Evolutionary conservation across 2,888 invertebrate genomes (phyloP).

Genomic region (Merodon equestris): DNA sequence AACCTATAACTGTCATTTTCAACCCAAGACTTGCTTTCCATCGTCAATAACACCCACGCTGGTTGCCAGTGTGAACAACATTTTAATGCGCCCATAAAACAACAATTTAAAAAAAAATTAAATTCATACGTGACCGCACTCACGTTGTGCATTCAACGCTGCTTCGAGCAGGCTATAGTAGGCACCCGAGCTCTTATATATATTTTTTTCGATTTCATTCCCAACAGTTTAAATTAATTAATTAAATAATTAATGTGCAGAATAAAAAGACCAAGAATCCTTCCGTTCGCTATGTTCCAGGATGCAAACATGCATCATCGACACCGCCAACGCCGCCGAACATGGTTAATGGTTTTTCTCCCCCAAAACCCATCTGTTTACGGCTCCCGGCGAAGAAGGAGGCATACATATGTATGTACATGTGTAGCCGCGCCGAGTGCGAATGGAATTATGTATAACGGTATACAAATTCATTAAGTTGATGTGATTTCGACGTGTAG

Average conservation of each 20-base stretch:
- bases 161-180: background rate
- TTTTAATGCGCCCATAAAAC: constrained; percentile 10
- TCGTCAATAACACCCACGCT: too few relatives aligned
- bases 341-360: constrained; percentile 19
- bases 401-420: too few relatives aligned
- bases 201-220: constrained; percentile 16
- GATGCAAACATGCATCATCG: constrained; percentile 26
- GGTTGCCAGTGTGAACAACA: background rate
- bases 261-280: constrained; percentile 10
- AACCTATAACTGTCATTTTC: too few relatives aligned
- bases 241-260: constrained; percentile 46
- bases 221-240: constrained; percentile 49
- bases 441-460: background rate
- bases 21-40: too few relatives aligned
- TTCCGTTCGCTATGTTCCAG: constrained; percentile 22
- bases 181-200: too few relatives aligned
- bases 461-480: constrained; percentile 58
- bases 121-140: constrained; percentile 13
- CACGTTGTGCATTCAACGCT: background rate
- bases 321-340: constrained; percentile 21
- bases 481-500: constrained; percentile 40
- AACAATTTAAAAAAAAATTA: constrained; percentile 25
- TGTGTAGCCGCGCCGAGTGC: too few relatives aligned
- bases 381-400: too few relatives aligned
- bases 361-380: too few relatives aligned